Evolutionary conservation across 2,113 vertebrate genomes (phyloP).

Genomic region (Aphelocoma coerulescens): DNA sequence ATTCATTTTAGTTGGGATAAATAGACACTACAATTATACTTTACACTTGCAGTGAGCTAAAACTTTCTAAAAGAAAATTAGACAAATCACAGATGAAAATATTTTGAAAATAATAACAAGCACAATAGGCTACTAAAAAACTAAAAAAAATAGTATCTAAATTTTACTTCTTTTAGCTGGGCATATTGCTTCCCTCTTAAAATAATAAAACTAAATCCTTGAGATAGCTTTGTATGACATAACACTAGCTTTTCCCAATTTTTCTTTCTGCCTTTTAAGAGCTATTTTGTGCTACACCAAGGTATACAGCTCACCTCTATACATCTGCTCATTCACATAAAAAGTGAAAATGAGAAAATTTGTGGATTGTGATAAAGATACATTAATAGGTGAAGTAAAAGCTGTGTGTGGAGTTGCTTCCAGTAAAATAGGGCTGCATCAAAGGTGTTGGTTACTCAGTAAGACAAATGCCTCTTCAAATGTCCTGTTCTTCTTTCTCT

Average conservation of each 20-base stretch:
- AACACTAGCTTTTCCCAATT: background rate
- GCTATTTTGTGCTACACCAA: background rate
- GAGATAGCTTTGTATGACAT: background rate
- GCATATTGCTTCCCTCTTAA: background rate
- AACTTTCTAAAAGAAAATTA: background rate
- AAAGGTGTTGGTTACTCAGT: background rate
- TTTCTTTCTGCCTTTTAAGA: background rate
- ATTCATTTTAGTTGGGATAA: background rate
- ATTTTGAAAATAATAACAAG: background rate
- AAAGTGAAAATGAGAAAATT: background rate
- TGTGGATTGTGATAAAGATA: background rate
- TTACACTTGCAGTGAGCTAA: background rate
- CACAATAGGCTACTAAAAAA: background rate
- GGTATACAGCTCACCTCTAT: background rate
- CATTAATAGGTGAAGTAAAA: background rate
- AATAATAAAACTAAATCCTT: background rate
- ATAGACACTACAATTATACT: background rate
- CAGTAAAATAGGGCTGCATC: background rate
- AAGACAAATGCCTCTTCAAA: fast-evolving
- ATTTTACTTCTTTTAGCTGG: background rate
- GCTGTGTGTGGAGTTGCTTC: background rate
- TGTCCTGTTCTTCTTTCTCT: background rate
- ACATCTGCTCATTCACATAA: background rate
- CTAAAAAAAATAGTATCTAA: background rate
- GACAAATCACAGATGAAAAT: background rate